Percentiles rank a stretch among this genome's conserved stretches.
Evolutionary conservation across 2,797 vertebrate genomes (phyloP).

Genomic region (Oophaga sylvatica): DNA sequence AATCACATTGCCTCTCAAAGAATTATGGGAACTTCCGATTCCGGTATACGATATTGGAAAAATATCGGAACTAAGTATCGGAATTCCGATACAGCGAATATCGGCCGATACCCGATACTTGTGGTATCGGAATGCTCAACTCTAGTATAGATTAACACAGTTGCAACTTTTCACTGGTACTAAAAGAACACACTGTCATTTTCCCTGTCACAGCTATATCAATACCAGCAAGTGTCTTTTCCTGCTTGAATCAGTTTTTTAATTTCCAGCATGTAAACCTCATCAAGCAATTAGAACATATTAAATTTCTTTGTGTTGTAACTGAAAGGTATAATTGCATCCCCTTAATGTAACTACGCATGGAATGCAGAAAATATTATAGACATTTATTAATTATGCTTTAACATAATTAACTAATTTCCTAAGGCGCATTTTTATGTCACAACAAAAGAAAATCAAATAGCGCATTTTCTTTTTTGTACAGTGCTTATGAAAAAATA

Average conservation of each 20-base stretch:
- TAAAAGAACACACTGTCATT: slow-evolving; percentile 43
- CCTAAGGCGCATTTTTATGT: slow-evolving; percentile 47
- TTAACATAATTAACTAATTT: slow-evolving; percentile 56
- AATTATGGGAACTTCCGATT: too few species aligned
- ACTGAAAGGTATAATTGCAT: slow-evolving; percentile 56
- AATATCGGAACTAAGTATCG: too few species aligned
- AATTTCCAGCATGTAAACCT: neutral
- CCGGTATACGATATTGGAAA: too few species aligned
- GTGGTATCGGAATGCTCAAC: too few species aligned
- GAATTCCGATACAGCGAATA: too few species aligned
- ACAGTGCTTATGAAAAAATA: slow-evolving; percentile 4
- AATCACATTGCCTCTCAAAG: too few species aligned
- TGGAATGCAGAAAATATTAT: slow-evolving; percentile 46
- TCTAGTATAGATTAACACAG: neutral
- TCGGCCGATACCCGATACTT: too few species aligned
- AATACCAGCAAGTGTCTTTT: slow-evolving; percentile 51
- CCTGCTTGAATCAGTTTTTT: slow-evolving; percentile 29
- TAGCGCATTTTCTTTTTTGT: slow-evolving; percentile 17
- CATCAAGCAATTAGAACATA: slow-evolving; percentile 58
- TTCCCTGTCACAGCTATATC: slow-evolving; percentile 47
- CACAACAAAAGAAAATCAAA: slow-evolving; percentile 52
- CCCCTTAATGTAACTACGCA: slow-evolving; percentile 42
- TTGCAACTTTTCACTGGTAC: slow-evolving; percentile 1
- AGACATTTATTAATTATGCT: slow-evolving; percentile 44
- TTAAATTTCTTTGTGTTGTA: slow-evolving; percentile 61